Percentiles rank a stretch among this genome's conserved stretches.
Evolutionary conservation across 92 coral and sea anemone genomes (phyloP).

Genomic region (Umimayanthus kanabou): DNA sequence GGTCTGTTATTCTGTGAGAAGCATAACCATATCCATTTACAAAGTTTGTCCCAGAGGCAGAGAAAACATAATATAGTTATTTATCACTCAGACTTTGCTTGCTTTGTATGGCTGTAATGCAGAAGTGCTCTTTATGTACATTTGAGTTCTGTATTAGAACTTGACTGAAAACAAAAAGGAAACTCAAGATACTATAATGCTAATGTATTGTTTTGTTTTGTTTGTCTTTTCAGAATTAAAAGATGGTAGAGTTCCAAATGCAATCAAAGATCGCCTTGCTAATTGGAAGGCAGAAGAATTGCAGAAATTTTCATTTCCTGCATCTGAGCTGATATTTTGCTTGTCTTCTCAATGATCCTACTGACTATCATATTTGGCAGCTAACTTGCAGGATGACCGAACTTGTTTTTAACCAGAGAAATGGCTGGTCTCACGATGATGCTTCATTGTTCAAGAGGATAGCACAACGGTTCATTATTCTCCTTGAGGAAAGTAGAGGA

Average conservation of each 20-base stretch:
- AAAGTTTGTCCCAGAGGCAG: too few species aligned
- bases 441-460: conserved; percentile 37
- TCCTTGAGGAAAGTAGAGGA: conserved; percentile 61
- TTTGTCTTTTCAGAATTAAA: too few species aligned
- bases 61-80: too few species aligned
- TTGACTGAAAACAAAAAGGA: too few species aligned
- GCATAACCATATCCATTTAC: too few species aligned
- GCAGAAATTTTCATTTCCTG: conserved; percentile 65
- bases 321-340: conserved; percentile 57
- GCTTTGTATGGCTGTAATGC: too few species aligned
- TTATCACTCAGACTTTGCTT: too few species aligned
- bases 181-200: too few species aligned
- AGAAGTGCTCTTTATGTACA: too few species aligned
- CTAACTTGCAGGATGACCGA: conserved; percentile 63
- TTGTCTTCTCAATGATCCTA: conserved; percentile 55
- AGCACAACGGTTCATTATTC: conserved; percentile 51
- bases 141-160: too few species aligned
- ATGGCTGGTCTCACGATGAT: conserved; percentile 61
- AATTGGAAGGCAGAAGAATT: conserved; percentile 72
- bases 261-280: conserved; percentile 47
- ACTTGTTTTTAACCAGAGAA: conserved; percentile 58
- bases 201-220: too few species aligned
- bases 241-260: conserved; percentile 41
- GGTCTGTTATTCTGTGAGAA: too few species aligned
- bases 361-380: conserved; percentile 56